Base-by-base conservation (phyloP, 2,797 vertebrate species). In the Falco rusticolus region DNA sequence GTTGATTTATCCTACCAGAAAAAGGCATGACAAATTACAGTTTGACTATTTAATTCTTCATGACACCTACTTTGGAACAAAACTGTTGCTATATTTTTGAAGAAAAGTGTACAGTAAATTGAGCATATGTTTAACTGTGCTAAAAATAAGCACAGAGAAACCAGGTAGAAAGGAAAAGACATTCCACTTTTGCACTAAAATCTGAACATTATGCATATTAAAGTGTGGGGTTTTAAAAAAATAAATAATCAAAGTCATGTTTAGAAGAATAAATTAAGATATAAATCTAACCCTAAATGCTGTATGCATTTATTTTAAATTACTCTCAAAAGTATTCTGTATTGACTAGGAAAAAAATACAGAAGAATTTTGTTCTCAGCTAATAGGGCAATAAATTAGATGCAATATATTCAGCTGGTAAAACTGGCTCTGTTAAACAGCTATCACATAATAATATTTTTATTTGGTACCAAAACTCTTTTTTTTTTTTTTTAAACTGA, bases 301-400 rank as follows among this genome's bases (percentile, higher is more conserved):
- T 61, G 72, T 60, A 61, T 50, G 64, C 45, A 56, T 70, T 92
- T 75, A 89, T 69, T 91, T 90, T 87, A 89, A 92, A 78, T 85
- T 87, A 68, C 89, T 83, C 84, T 95, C 84, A 66, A 61, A 96
- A 94, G 70, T 78, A 87, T 89, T 72, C 90, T 88, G 72, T 89
- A 84, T 81, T 41, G 77, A 79, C 72, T 53, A 89, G 59, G n/a
- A 31, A 89, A 94, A 78, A 89, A 85, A 89, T 22, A 96, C 89
- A 97, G 90, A 92, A 68, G 92, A 96, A 96, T 96, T 96, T 93
- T 97, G 95, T 97, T 97, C 96, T 94, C 87, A 86, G 91, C 88
- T 95, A 96, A 96, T 65, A 89, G 75, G 93, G 94, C 95, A 96
- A 95, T 95, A 97, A 95, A 97, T 95, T 84, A 95, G 75, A 94